Conservation (phyloP, 2,797 vertebrate species). For the Muscicapa comitata region DNA sequence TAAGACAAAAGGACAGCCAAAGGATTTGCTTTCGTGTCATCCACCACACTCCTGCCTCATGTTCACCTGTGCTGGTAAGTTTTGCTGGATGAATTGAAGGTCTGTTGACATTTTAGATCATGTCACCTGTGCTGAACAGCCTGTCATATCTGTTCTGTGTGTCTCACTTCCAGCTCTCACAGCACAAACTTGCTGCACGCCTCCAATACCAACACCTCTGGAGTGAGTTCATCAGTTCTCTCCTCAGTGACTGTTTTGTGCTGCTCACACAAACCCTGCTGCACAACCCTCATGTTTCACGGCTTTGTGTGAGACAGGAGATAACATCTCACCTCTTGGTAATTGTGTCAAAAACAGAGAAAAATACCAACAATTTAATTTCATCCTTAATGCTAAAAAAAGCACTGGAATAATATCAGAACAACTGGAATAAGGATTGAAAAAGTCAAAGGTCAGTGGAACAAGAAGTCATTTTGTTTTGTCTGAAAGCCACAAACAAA, state of each 20-base stretch:
- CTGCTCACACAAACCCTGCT: not conserved
- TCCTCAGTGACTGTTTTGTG: not conserved
- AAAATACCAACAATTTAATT: not conserved
- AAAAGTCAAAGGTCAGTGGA: not conserved
- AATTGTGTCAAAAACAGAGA: not conserved
- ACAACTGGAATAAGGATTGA: not conserved
- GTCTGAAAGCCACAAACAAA: not conserved
- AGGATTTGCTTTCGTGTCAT: not conserved
- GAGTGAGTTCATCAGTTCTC: not conserved
- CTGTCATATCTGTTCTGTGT: not conserved
- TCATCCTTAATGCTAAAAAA: not conserved
- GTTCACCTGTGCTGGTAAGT: fast-evolving
- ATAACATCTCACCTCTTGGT: not conserved
- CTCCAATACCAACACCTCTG: not conserved
- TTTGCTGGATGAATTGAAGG: not conserved
- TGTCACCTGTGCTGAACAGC: not conserved
- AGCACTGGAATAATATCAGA: not conserved
- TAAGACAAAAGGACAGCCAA: not conserved
- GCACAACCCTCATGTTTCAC: not conserved
- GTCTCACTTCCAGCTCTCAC: not conserved
- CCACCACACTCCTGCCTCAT: not conserved
- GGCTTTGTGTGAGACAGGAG: not conserved
- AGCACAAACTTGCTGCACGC: not conserved
- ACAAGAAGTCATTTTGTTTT: not conserved
- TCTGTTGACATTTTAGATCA: not conserved